Evolutionary conservation across 2,113 vertebrate genomes (phyloP), one percentile per base, ranked within the genome.

Genomic region (Sceloporus tristichus): DNA sequence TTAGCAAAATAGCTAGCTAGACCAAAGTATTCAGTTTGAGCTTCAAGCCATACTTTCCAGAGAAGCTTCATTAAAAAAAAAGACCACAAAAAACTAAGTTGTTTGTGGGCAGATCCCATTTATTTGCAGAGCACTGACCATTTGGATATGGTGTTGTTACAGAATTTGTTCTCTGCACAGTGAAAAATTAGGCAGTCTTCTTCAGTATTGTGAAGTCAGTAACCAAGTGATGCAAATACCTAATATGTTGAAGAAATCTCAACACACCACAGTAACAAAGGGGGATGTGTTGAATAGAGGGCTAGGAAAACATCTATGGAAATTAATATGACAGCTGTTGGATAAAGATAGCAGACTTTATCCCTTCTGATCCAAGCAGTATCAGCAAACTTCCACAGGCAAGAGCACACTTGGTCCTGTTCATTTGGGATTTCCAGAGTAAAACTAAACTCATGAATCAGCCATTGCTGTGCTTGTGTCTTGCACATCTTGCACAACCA

Each of bases 211-310:
- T 38, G 27, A 78, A 62, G 23, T 77, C 74, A 65, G 5, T 85
- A 77, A 27, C 74, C 25, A 83, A 88, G 80, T 76, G 42, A 83
- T 76, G 42, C 59, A 68, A 66, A 53, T 34, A 59, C 6, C 34
- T 87, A 71, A 82, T 76, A n/a, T 40, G 59, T 77, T 34, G 40
- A 68, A 40, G 48, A 82, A 83, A 70, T 53, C 59, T 66, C 40
- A 78, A 48, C 66, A 40, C 29, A 27, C 54, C 62, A 77, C 40
- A 84, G 62, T 68, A 88, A 88, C 73, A 83, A 83, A 77, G 21
- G 83, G 80, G 87, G 78, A 88, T 88, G 87, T 88, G 87, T 73
- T 88, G 80, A 88, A 88, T 68, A 83, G 59, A 14, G 27, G 56
- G 59, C 73, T 68, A 70, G 38, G 42, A 27, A 88, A 73, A 42